Conservation (phyloP, 2,888 invertebrate species). For the Leptopilina myrica region DNA sequence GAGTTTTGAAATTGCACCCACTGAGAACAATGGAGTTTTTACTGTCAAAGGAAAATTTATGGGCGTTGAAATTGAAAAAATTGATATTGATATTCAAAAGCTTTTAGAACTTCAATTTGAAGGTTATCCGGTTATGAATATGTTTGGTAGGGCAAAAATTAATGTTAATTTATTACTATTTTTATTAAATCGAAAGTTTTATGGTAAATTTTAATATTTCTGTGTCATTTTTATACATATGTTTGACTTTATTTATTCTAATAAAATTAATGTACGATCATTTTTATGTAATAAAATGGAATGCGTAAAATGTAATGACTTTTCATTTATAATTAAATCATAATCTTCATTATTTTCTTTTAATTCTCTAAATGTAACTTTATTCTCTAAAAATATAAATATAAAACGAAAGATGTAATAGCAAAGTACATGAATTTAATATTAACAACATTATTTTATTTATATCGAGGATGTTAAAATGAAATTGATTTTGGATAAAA, state of each 20-base stretch:
- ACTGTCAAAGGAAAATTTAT: constrained; percentile 85
- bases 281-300: too few species aligned
- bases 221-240: constrained; percentile 17
- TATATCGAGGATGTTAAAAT: too few species aligned
- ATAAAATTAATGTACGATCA: too few species aligned
- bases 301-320: too few species aligned
- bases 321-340: too few species aligned
- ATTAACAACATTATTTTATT: too few species aligned
- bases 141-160: constrained; percentile 88
- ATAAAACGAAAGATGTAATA: too few species aligned
- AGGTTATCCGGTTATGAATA: constrained; percentile 85
- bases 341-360: too few species aligned
- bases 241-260: constrained; percentile 37
- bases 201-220: constrained; percentile 78
- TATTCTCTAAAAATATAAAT: too few species aligned
- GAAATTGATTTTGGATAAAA: too few species aligned
- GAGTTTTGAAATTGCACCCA: constrained; percentile 85
- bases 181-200: constrained; percentile 87
- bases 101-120: constrained; percentile 87
- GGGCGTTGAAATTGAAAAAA: constrained; percentile 86
- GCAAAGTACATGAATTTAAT: too few species aligned
- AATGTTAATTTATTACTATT: constrained; percentile 87
- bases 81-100: constrained; percentile 85
- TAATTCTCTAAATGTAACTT: too few species aligned
- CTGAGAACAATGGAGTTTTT: constrained; percentile 83